Evolutionary conservation across 2,797 vertebrate genomes (phyloP), one percentile per base, ranked within the genome.

Genomic region (Acridotheres tristis): DNA sequence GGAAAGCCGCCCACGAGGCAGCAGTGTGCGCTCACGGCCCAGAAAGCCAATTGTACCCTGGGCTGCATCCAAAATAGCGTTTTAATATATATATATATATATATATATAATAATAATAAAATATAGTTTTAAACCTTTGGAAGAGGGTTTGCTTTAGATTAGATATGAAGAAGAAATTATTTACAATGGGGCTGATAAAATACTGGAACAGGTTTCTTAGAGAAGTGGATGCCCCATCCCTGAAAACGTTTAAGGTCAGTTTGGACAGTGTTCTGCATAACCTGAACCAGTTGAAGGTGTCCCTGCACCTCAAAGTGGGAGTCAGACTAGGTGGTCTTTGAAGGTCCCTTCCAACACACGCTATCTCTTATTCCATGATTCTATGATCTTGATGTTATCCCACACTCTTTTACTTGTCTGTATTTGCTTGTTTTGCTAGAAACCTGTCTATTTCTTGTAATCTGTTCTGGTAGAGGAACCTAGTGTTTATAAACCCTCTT

Each of bases 31-130:
- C 48, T 21, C 30, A 1, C 13, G 8, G 40, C 11, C 13, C 72
- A 2, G 11, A 48, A 16, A 29, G 19, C 4, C 55, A 2, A 0
- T 2, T 4, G 42, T 32, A 13, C 0, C 50, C 27, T 2, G 16
- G 9, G 22, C 50, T 69, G 42, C 50, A 10, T 8, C 36, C 55
- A 6, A 3, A 62, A 36, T 30, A 32, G 42, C 18, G 36, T 36
- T 36, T 36, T 36, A 36, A 36, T 36, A 36, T 36, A 36, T 36
- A 36, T 36, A 36, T 36, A 36, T 36, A 36, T 36, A 36, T 36
- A 36, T 36, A n/a, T n/a, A n/a, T n/a, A n/a, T n/a, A n/a, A n/a
- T n/a, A 36, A 36, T 9, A 36, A 36, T 36, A 36, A 36, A 36
- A 36, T 36, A 36, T 10, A 36, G 36, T 45, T 45, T 45, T 45